Percentiles rank a stretch among this genome's conserved stretches.
Conservation (phyloP, 2,113 vertebrate genomes). For the Protobothrops mucrosquamatus region DNA sequence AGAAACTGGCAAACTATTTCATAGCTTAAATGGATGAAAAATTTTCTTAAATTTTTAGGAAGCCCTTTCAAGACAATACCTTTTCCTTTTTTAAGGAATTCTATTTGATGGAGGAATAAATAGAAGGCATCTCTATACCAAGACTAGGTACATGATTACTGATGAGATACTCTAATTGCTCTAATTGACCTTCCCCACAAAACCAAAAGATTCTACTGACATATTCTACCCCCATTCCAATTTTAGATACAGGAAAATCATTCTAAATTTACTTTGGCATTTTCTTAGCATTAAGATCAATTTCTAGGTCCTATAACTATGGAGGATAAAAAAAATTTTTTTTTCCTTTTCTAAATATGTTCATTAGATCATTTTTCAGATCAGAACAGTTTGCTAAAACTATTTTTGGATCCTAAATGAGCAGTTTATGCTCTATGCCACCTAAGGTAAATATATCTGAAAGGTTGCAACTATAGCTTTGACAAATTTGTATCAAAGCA, state of each 20-base stretch:
- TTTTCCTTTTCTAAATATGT: neutral
- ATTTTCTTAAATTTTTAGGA: neutral
- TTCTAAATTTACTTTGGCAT: neutral
- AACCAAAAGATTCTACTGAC: neutral
- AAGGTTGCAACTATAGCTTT: neutral
- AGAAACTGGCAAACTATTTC: neutral
- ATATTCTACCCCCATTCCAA: neutral
- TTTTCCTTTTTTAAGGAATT: neutral
- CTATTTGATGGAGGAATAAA: neutral
- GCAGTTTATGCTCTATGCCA: fast-evolving
- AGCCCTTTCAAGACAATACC: neutral
- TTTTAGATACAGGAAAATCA: neutral
- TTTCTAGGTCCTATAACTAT: neutral
- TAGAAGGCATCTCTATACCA: neutral
- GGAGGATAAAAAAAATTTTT: neutral
- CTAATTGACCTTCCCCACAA: neutral
- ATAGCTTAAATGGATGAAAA: neutral
- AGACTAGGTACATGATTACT: neutral
- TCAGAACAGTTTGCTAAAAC: neutral
- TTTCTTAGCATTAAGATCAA: neutral
- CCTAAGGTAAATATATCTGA: fast-evolving
- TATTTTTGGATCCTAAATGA: fast-evolving
- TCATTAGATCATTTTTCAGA: neutral
- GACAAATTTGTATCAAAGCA: neutral
- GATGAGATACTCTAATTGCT: neutral